Conservation (phyloP, 2,888 invertebrate genomes). For the Cabera pusaria region DNA sequence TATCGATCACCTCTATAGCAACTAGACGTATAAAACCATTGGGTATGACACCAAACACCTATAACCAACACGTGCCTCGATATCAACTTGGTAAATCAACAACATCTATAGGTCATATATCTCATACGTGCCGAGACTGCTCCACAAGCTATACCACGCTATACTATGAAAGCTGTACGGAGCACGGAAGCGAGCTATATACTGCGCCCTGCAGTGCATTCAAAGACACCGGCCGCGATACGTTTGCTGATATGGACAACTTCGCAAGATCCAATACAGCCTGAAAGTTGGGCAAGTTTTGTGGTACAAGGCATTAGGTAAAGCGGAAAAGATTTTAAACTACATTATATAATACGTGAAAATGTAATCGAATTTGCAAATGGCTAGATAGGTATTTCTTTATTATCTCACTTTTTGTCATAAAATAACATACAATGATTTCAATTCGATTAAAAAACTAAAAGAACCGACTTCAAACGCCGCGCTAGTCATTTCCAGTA, state of each 20-base stretch:
- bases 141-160: constrained; percentile 1
- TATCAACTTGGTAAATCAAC: constrained; percentile 17
- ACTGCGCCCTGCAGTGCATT: constrained; percentile 21
- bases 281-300: constrained; percentile 35
- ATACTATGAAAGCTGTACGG: not conserved
- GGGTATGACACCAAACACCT: no score
- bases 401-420: no score
- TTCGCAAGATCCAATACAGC: constrained; percentile 40
- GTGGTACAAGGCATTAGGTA: constrained; percentile 30
- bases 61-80: constrained; percentile 2
- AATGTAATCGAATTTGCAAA: no score
- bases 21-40: no score
- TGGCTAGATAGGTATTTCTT: no score
- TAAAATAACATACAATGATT: no score
- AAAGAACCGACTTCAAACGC: no score
- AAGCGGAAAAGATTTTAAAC: no score
- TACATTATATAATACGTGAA: no score
- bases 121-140: constrained; percentile 16
- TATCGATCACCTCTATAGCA: no score
- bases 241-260: constrained; percentile 33
- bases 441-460: no score
- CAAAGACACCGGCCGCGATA: constrained; percentile 36
- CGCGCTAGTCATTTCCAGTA: no score
- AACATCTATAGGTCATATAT: constrained; percentile 19
- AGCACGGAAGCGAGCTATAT: constrained; percentile 14